Base-by-base conservation (phyloP, 1,140 invertebrate genomes). In the Chymomyza costata region DNA sequence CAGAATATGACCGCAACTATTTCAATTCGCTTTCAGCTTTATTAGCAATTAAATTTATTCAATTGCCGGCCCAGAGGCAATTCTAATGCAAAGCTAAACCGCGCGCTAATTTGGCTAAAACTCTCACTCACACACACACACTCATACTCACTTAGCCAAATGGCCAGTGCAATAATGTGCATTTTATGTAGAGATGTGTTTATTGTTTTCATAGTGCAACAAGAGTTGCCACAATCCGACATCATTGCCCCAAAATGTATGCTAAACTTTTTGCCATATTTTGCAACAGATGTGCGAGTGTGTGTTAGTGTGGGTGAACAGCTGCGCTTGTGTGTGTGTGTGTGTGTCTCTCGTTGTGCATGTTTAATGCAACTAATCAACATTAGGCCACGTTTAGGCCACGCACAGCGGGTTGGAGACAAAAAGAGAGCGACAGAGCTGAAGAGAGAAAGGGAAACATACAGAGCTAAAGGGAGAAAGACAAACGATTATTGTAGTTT, bases 281-380 rank as follows among this genome's bases (percentile, higher is more conserved):
- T 69, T 45, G 43, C 50, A 25, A 3, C 3, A 25, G 21, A 8
- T 25, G 21, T 25, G 21, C 8, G 21, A 3, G 21, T 25, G 21
- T 25, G 21, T 8, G 21, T 25, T 3, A 5, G 21, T 25, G 21
- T 25, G 21, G 3, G 21, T 5, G 8, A 5, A 25, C 8, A 8
- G 8, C 21, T 25, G 21, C 8, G 21, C 21, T 25, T 25, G 21
- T 25, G 8, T 8, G 21, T 25, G n/a, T 25, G 21, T 8, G 8
- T 25, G 43, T 34, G n/a, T 38, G 19, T 15, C 6, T 34, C 21
- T 43, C 32, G 50, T 74, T 73, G 54, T 58, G 65, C 69, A 74
- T 76, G 73, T 78, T 78, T 76, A 64, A 78, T 76, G 57, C 73
- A 64, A 64, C 71, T 67, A 76, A 76, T 76, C 71, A 76, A 63